Evolutionary conservation across 35 echinoderm and acorn worm genomes (phyloP).

Genomic region (Lytechinus pictus): DNA sequence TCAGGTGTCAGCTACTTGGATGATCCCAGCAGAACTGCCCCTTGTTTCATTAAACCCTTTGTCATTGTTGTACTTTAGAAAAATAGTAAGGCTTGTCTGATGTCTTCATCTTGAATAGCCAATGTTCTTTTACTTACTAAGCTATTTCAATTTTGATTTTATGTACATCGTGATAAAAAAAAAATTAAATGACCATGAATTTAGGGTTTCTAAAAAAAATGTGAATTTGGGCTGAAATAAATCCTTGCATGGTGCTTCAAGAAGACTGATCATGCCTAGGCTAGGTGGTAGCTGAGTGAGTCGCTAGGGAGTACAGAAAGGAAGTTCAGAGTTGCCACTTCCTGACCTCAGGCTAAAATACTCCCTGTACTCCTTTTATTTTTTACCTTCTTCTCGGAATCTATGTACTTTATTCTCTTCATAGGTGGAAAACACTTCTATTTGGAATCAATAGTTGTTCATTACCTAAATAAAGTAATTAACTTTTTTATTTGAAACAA

Average conservation of each 20-base stretch:
- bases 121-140: no score
- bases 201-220: background rate
- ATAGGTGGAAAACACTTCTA: background rate
- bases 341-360: conserved; percentile 22
- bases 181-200: background rate
- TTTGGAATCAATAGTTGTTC: background rate
- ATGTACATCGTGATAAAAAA: background rate
- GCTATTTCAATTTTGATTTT: no score
- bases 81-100: no score
- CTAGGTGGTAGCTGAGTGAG: background rate
- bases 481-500: background rate
- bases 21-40: no score
- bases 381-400: background rate
- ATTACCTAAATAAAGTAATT: background rate
- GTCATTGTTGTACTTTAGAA: no score
- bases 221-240: background rate
- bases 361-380: background rate
- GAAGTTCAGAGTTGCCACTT: conserved; percentile 17
- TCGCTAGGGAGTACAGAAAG: background rate
- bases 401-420: background rate
- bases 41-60: no score
- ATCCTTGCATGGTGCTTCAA: background rate
- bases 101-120: no score
- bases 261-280: background rate
- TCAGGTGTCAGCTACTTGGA: no score